These are phyloP conservation scores for Tangara arthus DNA, from an alignment of 2,797 vertebrate species.

Conservation along the genomic window DNA sequence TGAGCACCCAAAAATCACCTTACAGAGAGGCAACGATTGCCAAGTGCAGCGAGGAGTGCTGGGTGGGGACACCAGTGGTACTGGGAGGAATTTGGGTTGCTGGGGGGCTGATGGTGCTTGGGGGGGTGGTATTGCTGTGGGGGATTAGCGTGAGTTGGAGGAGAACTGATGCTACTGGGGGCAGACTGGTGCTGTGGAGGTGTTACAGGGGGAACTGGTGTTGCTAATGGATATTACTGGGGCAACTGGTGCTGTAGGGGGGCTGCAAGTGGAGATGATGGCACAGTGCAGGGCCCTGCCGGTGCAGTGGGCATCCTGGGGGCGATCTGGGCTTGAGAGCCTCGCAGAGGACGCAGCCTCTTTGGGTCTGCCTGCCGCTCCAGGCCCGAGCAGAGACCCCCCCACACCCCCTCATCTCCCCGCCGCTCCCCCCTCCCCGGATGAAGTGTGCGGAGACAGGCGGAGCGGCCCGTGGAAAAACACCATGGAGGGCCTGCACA, in stretches of 20 bases:
- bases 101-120: background rate
- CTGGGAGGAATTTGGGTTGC: background rate
- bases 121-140: background rate
- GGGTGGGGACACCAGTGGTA: background rate
- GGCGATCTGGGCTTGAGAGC: background rate
- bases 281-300: background rate
- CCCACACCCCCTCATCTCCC: background rate
- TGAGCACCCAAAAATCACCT: background rate
- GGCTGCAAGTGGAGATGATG: background rate
- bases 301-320: background rate
- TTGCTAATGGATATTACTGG: background rate
- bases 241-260: background rate
- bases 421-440: background rate
- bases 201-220: background rate
- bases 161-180: background rate
- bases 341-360: background rate
- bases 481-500: conserved; percentile 72
- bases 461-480: conserved; percentile 63
- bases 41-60: background rate
- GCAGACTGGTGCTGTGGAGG: background rate
- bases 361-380: background rate
- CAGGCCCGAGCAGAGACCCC: background rate
- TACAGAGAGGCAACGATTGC: background rate
- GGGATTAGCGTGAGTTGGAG: background rate
- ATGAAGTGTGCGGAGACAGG: conserved; percentile 58